Conservation (phyloP, 2,888 invertebrate species). For the Nymphalis polychloros region DNA sequence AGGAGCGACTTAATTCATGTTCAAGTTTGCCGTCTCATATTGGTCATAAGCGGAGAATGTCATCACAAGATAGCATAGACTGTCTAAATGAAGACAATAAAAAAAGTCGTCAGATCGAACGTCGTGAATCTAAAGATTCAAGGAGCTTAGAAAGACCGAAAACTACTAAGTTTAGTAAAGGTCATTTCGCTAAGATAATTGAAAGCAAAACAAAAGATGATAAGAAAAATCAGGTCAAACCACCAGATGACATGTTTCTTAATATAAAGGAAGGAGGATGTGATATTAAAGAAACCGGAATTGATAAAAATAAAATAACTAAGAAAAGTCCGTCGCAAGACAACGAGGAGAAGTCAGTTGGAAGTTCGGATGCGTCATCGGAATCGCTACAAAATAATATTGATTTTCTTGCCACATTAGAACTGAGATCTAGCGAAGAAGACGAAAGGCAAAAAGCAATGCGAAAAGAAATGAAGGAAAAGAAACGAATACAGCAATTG, state of each 20-base stretch:
- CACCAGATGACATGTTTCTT: slow-evolving; percentile 66
- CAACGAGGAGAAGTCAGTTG: slow-evolving; percentile 54
- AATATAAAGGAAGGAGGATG: slow-evolving; percentile 65
- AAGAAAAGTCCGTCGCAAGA: slow-evolving; percentile 57
- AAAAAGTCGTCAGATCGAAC: slow-evolving; percentile 82
- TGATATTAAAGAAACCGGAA: slow-evolving; percentile 52
- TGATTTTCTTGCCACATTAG: slow-evolving; percentile 82
- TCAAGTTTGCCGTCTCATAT: slow-evolving; percentile 84
- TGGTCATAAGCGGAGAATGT: slow-evolving; percentile 87
- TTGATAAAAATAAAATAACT: slow-evolving; percentile 54
- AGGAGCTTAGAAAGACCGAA: slow-evolving; percentile 69
- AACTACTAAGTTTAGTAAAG: slow-evolving; percentile 82
- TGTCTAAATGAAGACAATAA: slow-evolving; percentile 83
- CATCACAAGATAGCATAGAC: slow-evolving; percentile 87
- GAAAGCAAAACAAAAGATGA: slow-evolving; percentile 84
- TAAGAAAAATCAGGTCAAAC: slow-evolving; percentile 79
- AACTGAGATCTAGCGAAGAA: slow-evolving; percentile 82
- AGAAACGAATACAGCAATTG: slow-evolving; percentile 76
- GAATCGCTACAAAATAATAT: slow-evolving; percentile 77
- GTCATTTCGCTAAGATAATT: slow-evolving; percentile 79
- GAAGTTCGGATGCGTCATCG: slow-evolving; percentile 48
- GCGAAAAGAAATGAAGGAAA: slow-evolving; percentile 81
- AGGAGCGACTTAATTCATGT: slow-evolving; percentile 83
- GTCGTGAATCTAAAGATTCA: slow-evolving; percentile 87
- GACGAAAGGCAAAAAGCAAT: slow-evolving; percentile 81